A percentile compares a stretch with the other conserved stretches of the same genome.
These are phyloP conservation scores for Synergus laeviventris DNA, from an alignment of 2,888 invertebrate genomes.

Conservation along the genomic window DNA sequence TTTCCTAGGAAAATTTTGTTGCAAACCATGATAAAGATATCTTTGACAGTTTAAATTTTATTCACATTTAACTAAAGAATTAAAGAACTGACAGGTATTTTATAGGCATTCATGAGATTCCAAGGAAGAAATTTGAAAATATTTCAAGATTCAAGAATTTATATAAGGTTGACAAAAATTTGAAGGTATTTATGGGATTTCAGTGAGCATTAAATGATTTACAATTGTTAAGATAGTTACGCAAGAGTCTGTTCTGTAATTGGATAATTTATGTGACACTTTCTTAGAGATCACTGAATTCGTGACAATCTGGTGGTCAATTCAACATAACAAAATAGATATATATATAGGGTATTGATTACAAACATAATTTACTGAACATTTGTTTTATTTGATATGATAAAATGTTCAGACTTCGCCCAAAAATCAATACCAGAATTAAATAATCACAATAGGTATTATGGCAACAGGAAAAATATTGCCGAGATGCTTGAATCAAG, in stretches of 20 bases:
- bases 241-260: background rate
- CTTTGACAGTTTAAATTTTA: background rate
- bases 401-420: background rate
- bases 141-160: too few relatives aligned
- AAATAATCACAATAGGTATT: background rate
- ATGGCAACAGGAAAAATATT: background rate
- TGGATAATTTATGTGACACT: background rate
- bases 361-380: background rate
- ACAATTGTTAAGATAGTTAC: background rate
- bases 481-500: background rate
- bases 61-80: too few relatives aligned
- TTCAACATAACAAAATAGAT: background rate
- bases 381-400: background rate
- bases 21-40: background rate
- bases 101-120: too few relatives aligned
- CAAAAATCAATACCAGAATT: background rate
- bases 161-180: too few relatives aligned
- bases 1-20: background rate
- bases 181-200: too few relatives aligned
- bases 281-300: background rate
- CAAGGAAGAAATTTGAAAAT: too few relatives aligned
- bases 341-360: background rate
- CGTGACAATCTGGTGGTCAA: background rate
- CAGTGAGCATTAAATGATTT: too few relatives aligned
- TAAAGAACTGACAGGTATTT: too few relatives aligned